phyloP scores from a whole-genome alignment of 92 coral and sea anemone genomes.

The Phenganax stokvisi region DNA sequence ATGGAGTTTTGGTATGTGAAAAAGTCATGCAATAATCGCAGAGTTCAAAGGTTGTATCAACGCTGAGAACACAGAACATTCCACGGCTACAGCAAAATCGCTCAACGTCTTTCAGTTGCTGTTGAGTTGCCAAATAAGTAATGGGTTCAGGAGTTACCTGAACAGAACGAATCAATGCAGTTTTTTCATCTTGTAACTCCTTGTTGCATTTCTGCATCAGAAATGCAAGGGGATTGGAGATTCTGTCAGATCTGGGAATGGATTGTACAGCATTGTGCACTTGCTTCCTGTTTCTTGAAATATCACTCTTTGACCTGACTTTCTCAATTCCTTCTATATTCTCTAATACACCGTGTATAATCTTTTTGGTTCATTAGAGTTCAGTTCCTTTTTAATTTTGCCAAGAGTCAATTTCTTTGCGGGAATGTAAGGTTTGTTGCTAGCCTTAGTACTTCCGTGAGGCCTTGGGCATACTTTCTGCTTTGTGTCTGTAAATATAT shows the following conservation, averaged over 20 bases:
- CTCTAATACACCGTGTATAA: not conserved
- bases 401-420: not conserved
- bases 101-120: conserved; percentile 8
- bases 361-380: not conserved
- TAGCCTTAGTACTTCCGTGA: not conserved
- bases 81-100: conserved; percentile 22
- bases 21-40: conserved; percentile 40
- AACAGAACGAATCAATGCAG: conserved; percentile 9
- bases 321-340: not conserved
- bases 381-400: not conserved
- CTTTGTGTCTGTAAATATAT: not conserved
- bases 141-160: conserved; percentile 1
- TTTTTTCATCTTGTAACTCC: not conserved
- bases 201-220: conserved; percentile 4
- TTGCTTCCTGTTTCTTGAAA: not conserved
- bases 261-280: conserved; percentile 4
- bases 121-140: not conserved
- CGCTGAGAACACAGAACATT: conserved; percentile 42
- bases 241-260: not conserved
- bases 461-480: not conserved
- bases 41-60: conserved; percentile 37
- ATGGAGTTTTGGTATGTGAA: conserved; percentile 38
- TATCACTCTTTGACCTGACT: not conserved
- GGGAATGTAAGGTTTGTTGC: not conserved
- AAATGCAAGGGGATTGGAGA: not conserved